phyloP scores from a whole-genome alignment of 2,888 invertebrate species.

The Phaonia tiefii region DNA sequence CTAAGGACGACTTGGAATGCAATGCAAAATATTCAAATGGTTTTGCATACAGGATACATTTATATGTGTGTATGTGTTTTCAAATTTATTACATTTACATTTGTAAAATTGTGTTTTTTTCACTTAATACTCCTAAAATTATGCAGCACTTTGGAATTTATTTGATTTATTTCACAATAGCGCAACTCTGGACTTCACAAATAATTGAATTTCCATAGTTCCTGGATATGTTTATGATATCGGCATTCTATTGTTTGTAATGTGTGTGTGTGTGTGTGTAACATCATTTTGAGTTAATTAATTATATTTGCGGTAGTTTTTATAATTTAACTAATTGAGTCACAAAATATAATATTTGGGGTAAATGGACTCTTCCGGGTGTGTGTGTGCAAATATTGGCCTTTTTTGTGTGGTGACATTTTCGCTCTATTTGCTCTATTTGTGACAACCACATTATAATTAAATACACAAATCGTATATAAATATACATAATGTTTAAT shows the following conservation, averaged over 20 bases:
- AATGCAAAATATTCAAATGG: not conserved
- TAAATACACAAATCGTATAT: slow-evolving; percentile 20
- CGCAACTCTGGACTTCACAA: too few species aligned
- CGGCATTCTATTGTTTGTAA: not conserved
- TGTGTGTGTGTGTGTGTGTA: slow-evolving; percentile 3
- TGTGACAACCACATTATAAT: slow-evolving; percentile 23
- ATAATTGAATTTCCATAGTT: slow-evolving; percentile 1
- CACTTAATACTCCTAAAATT: too few species aligned
- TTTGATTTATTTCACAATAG: not conserved
- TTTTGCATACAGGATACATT: not conserved
- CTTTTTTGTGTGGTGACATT: not conserved
- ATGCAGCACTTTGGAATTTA: not conserved
- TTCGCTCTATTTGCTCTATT: too few species aligned
- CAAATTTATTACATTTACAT: too few species aligned
- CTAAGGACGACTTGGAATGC: not conserved
- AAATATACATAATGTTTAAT: slow-evolving; percentile 3
- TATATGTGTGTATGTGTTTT: too few species aligned
- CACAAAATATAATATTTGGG: too few species aligned
- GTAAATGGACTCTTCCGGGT: not conserved
- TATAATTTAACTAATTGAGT: slow-evolving; percentile 29
- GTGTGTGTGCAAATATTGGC: not conserved
- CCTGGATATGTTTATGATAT: not conserved
- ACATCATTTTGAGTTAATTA: slow-evolving; percentile 10
- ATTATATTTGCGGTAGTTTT: slow-evolving; percentile 19
- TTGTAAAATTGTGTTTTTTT: too few species aligned